A percentile compares a stretch with the other conserved stretches of the same genome.
Conservation (phyloP, 2,113 vertebrate species). For the Antennarius striatus region DNA sequence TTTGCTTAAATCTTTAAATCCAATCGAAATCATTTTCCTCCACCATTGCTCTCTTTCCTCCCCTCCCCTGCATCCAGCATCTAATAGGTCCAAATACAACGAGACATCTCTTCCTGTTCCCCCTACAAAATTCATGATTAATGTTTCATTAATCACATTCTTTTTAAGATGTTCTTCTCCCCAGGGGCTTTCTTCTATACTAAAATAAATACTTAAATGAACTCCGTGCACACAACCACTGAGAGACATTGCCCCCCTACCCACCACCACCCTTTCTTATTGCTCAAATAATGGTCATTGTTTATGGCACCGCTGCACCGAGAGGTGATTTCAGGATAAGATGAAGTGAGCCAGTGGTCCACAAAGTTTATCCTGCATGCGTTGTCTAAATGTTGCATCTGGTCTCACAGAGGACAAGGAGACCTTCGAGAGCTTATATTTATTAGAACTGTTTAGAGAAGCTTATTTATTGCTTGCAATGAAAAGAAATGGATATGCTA, state of each 20-base stretch:
- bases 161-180: conserved; percentile 73
- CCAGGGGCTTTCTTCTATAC: conserved; percentile 68
- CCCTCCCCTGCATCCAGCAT: conserved; percentile 54
- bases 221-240: conserved; percentile 48
- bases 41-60: conserved; percentile 41
- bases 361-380: conserved; percentile 55
- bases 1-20: conserved; percentile 49
- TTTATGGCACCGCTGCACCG: conserved; percentile 73
- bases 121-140: conserved; percentile 80
- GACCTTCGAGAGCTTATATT: conserved; percentile 50
- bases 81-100: conserved; percentile 74
- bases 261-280: conserved; percentile 58
- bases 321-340: conserved; percentile 59
- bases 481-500: conserved; percentile 12
- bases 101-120: conserved; percentile 79
- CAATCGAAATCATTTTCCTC: conserved; percentile 45
- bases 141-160: conserved; percentile 80
- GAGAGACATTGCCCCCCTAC: conserved; percentile 59
- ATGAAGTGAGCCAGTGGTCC: conserved; percentile 52
- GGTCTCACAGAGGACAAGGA: conserved; percentile 58
- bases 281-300: conserved; percentile 71
- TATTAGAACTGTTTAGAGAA: conserved; percentile 46
- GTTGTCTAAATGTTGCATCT: conserved; percentile 74
- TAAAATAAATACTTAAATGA: conserved; percentile 76
- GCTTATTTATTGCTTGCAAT: conserved; percentile 14